Evolutionary conservation across 1,140 invertebrate species (phyloP).

Genomic region (Lordiphosa stackelbergi): DNA sequence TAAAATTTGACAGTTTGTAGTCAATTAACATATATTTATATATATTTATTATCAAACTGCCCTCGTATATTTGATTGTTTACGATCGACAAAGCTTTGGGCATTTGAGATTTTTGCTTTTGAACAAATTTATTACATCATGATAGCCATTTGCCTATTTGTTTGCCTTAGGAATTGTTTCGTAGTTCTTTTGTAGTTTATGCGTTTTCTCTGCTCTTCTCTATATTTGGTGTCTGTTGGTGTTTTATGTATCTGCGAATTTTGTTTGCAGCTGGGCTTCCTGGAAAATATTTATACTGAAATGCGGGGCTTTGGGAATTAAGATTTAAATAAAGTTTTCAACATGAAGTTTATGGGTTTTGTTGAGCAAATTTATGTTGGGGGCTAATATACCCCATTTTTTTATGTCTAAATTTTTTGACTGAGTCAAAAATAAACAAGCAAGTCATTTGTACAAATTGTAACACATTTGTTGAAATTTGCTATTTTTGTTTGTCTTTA

Average conservation of each 20-base stretch:
- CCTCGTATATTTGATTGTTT: slow-evolving; percentile 42
- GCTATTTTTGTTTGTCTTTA: slow-evolving; percentile 48
- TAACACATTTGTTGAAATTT: slow-evolving; percentile 53
- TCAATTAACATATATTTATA: no score
- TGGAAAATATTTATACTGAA: slow-evolving; percentile 63
- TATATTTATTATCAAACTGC: no score
- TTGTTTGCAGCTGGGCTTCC: slow-evolving; percentile 70
- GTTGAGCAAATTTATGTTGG: slow-evolving; percentile 49
- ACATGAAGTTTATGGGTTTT: slow-evolving; percentile 55
- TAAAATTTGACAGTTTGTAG: no score
- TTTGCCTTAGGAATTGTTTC: slow-evolving; percentile 19
- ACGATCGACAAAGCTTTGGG: slow-evolving; percentile 33
- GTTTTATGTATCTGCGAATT: slow-evolving; percentile 39
- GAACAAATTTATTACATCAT: slow-evolving; percentile 67
- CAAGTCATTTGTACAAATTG: slow-evolving; percentile 40
- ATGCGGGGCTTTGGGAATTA: slow-evolving; percentile 15
- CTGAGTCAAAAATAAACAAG: slow-evolving; percentile 42
- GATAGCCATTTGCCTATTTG: slow-evolving; percentile 34
- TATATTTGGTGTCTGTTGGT: slow-evolving; percentile 9
- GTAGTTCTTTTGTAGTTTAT: slow-evolving; percentile 51
- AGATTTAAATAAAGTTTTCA: slow-evolving; percentile 51
- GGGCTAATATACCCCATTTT: slow-evolving; percentile 20
- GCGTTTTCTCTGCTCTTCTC: slow-evolving; percentile 16
- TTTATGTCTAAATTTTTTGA: slow-evolving; percentile 16
- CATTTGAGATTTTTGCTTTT: slow-evolving; percentile 2